A percentile compares a stretch with the other conserved stretches of the same genome.
Evolutionary conservation across 2,113 vertebrate species (phyloP).

Genomic region (Okapia johnstoni): DNA sequence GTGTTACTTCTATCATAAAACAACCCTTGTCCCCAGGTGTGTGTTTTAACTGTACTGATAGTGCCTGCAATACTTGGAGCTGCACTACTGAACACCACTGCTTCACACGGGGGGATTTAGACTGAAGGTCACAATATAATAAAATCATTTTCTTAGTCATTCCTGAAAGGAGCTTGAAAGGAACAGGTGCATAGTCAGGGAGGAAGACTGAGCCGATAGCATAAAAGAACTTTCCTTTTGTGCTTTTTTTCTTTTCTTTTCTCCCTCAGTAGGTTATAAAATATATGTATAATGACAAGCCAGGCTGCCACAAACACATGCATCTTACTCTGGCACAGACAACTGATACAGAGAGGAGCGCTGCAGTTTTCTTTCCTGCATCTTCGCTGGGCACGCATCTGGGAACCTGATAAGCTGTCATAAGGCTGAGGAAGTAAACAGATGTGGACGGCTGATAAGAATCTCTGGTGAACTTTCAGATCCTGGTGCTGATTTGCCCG

Average conservation of each 20-base stretch:
- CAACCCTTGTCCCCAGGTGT: not conserved
- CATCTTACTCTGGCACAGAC: not conserved
- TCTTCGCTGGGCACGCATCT: not conserved
- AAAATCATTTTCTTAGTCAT: constrained; percentile 38
- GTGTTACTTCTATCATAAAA: not conserved
- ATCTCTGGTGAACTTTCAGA: constrained; percentile 10
- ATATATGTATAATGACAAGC: not conserved
- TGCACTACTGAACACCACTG: not conserved
- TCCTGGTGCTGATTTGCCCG: not conserved
- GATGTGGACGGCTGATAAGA: not conserved
- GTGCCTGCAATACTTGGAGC: not conserved
- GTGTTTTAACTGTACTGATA: not conserved
- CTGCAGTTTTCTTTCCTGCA: not conserved
- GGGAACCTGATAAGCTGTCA: not conserved
- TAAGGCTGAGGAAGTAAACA: not conserved
- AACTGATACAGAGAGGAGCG: not conserved
- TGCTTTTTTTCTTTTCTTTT: not conserved
- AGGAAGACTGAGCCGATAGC: not conserved
- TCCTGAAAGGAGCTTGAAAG: constrained; percentile 43
- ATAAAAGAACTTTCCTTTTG: not conserved
- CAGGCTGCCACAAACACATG: not conserved
- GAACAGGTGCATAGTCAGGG: constrained; percentile 44
- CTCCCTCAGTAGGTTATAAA: not conserved
- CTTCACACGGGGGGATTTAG: not conserved
- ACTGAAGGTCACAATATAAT: constrained; percentile 48